phyloP scores from a whole-genome alignment of 2,888 invertebrate species.

The Scaptomyza polygonia region DNA sequence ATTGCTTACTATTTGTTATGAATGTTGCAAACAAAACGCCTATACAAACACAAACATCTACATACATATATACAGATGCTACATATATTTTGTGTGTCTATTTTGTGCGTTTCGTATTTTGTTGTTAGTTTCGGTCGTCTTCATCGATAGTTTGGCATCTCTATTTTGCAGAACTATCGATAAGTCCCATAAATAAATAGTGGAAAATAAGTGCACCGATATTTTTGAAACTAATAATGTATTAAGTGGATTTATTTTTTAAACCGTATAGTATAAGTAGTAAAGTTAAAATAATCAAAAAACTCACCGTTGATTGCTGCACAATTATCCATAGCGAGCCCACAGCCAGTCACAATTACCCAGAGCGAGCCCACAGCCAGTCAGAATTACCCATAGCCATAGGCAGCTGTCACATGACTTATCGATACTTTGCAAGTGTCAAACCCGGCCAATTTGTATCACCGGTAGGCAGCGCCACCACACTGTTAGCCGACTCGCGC shows the following conservation, averaged over 20 bases:
- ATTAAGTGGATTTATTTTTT: background rate
- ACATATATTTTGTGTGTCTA: slow-evolving; percentile 44
- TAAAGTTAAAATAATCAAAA: background rate
- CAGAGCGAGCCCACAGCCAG: too few relatives aligned
- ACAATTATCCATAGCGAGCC: too few relatives aligned
- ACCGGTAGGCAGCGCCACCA: background rate
- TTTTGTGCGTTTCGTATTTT: slow-evolving; percentile 46
- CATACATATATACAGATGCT: slow-evolving; percentile 27
- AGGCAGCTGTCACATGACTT: too few relatives aligned
- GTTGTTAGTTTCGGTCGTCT: slow-evolving; percentile 32
- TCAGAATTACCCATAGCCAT: too few relatives aligned
- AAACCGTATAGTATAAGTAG: background rate
- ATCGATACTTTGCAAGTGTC: too few relatives aligned
- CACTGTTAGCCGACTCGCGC: background rate
- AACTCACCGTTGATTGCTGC: background rate
- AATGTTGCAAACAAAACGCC: slow-evolving; percentile 41
- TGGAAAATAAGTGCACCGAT: background rate
- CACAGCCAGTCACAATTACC: too few relatives aligned
- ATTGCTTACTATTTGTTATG: slow-evolving; percentile 43
- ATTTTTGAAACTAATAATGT: background rate
- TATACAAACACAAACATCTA: slow-evolving; percentile 9
- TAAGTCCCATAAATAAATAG: background rate
- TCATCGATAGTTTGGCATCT: slow-evolving; percentile 29
- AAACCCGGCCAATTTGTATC: too few relatives aligned
- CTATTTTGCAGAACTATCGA: slow-evolving; percentile 17